A percentile compares a stretch with the other conserved stretches of the same genome.
phyloP scores from a whole-genome alignment of 2,888 invertebrate species.

The Sarcophaga rosellei region DNA sequence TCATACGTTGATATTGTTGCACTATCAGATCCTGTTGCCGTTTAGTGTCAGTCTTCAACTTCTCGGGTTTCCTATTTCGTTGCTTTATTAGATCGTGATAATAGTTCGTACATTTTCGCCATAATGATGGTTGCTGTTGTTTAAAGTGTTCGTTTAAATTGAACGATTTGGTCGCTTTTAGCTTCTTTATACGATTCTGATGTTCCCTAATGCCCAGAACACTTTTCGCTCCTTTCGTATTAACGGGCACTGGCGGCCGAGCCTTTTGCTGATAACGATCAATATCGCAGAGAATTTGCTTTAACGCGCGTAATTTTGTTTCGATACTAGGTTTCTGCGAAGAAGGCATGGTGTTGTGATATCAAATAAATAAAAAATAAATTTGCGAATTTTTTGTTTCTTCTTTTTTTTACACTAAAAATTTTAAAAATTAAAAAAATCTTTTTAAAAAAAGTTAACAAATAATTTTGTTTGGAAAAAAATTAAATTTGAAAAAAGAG shows the following conservation, averaged over 20 bases:
- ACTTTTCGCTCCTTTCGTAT: constrained; percentile 11
- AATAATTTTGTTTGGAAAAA: neutral
- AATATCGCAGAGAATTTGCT: constrained; percentile 26
- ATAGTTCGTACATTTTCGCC: neutral
- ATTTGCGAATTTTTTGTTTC: too few species aligned
- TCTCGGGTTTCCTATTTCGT: neutral
- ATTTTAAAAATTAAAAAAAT: constrained; percentile 3
- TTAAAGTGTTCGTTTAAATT: too few species aligned
- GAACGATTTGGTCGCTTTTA: neutral
- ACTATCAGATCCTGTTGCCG: constrained; percentile 9
- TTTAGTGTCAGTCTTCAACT: neutral
- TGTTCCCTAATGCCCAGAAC: neutral
- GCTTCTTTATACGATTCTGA: neutral
- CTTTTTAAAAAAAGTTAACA: neutral
- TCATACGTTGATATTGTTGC: neutral
- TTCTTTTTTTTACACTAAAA: constrained; percentile 9
- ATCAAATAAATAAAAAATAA: neutral
- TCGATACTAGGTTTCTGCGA: neutral
- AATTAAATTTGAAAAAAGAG: neutral
- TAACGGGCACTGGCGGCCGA: neutral
- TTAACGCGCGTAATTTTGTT: neutral
- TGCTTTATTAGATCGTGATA: neutral
- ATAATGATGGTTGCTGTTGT: neutral
- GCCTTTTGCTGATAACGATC: constrained; percentile 12
- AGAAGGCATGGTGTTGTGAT: neutral